Conservation (phyloP, 1,140 invertebrate species). For the Portunus trituberculatus region DNA sequence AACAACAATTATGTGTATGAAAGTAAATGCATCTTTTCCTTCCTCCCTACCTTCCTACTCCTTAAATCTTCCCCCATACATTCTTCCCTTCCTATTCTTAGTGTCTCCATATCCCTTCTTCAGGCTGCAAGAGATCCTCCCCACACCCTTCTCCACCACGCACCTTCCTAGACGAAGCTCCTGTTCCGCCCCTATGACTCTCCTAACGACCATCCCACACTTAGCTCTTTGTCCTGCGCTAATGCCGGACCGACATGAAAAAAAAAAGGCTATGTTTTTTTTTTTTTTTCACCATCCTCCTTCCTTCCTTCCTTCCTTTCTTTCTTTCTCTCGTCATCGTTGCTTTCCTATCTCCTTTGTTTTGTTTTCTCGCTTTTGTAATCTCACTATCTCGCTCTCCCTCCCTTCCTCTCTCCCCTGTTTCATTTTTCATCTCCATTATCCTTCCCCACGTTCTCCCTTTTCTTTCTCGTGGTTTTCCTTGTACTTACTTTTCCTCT, state of each 20-base stretch:
- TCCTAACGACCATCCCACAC: neutral
- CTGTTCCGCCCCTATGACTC: neutral
- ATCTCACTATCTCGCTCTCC: neutral
- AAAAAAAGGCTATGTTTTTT: neutral
- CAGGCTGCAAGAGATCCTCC: too few species aligned
- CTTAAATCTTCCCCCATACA: too few species aligned
- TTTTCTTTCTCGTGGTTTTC: neutral
- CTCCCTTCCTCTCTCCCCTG: neutral
- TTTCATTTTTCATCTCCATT: neutral
- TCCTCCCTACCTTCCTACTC: too few species aligned
- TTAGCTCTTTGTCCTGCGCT: neutral
- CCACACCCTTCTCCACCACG: neutral
- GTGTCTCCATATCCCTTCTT: too few species aligned
- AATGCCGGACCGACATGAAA: neutral
- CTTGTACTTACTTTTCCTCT: neutral
- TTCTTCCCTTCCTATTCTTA: too few species aligned
- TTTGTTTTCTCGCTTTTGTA: constrained; percentile 6
- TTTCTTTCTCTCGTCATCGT: neutral
- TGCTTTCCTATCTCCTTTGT: neutral
- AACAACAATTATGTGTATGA: too few species aligned
- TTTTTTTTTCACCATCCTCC: neutral
- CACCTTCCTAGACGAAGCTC: too few species aligned
- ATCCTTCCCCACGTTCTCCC: neutral
- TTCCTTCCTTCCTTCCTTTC: neutral
- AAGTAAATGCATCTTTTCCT: too few species aligned